Evolutionary conservation across 1,140 invertebrate genomes (phyloP), one percentile per base, ranked within the genome.

Genomic region (Lasioglossum albipes): DNA sequence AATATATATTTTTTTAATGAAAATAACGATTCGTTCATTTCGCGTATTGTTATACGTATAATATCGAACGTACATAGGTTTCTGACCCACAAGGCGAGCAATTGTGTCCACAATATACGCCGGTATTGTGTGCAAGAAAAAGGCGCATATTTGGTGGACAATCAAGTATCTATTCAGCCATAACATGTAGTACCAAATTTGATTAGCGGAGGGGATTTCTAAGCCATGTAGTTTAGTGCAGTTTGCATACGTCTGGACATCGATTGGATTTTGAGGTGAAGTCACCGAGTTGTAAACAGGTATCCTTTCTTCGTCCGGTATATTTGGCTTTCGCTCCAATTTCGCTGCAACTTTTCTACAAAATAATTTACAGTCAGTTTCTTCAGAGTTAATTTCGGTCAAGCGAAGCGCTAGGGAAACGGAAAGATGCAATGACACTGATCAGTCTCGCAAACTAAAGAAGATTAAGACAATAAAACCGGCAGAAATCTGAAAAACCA

Each of bases 261-360:
- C 27, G 27, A 27, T 0, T 27, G 95, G 94, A 52, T 94, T 95
- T 85, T 95, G 93, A 31, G 90, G 91, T 0, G 93, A 95, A 0
- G 95, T 95, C 5, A 95, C 94, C 61, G 91, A 94, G 87, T 96
- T 95, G 69, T 94, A 95, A n/a, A 95, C 93, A 0, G 92, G 88
- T 0, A 72, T 0, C 61, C 36, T 81, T 54, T 79, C 72, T 2
- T 57, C 74, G 16, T 68, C 57, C 4, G 49, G 7, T 27, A 79
- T 2, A 20, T 62, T 73, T 20, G 27, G 27, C 27, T 27, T 27
- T 27, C 1, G 27, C 27, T 27, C 27, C 27, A 27, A 1, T 54
- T 71, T 65, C 68, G 64, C 4, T 45, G 61, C 4, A 68, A 3
- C 18, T 49, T 77, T 42, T 61, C 85, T 87, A n/a, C 1, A 62